Conservation (phyloP, 2,113 vertebrate genomes). For the Urocolius indicus region DNA sequence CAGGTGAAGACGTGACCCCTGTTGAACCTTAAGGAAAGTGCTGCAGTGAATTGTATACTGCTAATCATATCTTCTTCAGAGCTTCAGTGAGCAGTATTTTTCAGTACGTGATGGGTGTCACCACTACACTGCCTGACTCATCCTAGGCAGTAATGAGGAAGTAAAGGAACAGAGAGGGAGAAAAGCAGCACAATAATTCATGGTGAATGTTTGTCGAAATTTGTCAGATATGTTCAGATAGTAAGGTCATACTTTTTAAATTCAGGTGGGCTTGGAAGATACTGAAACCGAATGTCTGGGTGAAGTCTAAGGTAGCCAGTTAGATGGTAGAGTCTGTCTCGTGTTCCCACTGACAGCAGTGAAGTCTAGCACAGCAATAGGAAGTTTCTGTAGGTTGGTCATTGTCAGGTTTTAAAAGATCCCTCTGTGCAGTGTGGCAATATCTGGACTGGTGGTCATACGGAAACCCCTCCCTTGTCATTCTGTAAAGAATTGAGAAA, state of each 20-base stretch:
- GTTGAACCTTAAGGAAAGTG: neutral
- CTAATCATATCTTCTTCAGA: neutral
- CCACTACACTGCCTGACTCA: conserved; percentile 1
- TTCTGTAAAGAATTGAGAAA: neutral
- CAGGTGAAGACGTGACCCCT: neutral
- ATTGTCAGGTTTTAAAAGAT: neutral
- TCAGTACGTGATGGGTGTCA: conserved; percentile 14
- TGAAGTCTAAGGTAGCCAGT: neutral
- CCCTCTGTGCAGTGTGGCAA: neutral
- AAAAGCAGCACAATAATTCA: neutral
- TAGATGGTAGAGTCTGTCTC: neutral
- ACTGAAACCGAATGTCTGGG: neutral
- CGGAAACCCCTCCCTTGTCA: neutral
- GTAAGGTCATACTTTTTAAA: neutral
- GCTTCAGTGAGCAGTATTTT: neutral
- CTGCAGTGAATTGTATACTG: fast-evolving
- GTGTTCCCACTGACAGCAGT: neutral
- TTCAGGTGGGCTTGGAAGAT: neutral
- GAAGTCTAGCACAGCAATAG: neutral
- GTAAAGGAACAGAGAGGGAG: fast-evolving
- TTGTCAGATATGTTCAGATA: neutral
- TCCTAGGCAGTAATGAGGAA: neutral
- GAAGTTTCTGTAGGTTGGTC: neutral
- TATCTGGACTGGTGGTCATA: neutral
- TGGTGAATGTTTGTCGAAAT: neutral